phyloP scores from a whole-genome alignment of 35 echinoderm and acorn worm genomes.

The Apostichopus japonicus region DNA sequence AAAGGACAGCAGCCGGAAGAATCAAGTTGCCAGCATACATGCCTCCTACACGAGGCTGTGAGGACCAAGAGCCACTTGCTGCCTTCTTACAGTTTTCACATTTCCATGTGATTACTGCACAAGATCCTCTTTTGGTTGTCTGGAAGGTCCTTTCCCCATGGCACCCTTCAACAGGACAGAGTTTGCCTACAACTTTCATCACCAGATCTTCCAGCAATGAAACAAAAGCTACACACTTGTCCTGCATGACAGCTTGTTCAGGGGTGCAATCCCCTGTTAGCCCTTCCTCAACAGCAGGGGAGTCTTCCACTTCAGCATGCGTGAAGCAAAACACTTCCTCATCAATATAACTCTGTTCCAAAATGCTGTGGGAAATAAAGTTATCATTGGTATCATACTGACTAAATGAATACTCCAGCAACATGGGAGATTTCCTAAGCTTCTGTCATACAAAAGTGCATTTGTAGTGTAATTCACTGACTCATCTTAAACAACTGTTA shows the following conservation, averaged over 20 bases:
- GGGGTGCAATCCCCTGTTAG: background rate
- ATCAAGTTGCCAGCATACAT: slow-evolving; percentile 18
- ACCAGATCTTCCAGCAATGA: background rate
- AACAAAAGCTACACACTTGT: background rate
- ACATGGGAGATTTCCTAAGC: too few species aligned
- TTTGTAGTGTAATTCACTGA: too few species aligned
- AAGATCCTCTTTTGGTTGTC: background rate
- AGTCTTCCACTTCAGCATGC: background rate
- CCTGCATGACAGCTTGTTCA: background rate
- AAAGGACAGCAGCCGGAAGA: background rate
- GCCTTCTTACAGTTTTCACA: background rate
- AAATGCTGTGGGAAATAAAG: background rate
- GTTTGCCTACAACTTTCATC: background rate
- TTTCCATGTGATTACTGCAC: slow-evolving; percentile 2
- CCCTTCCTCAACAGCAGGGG: background rate
- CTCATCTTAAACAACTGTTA: too few species aligned
- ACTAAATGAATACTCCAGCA: too few species aligned
- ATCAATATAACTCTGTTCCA: background rate
- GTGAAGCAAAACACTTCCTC: background rate
- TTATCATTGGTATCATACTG: too few species aligned
- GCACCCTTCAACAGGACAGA: background rate
- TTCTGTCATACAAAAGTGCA: too few species aligned
- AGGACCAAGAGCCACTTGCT: background rate
- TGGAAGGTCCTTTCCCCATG: background rate
- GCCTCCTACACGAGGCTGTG: background rate